Conservation (phyloP, 1,140 invertebrate species). For the Caenorhabditis brenneri region DNA sequence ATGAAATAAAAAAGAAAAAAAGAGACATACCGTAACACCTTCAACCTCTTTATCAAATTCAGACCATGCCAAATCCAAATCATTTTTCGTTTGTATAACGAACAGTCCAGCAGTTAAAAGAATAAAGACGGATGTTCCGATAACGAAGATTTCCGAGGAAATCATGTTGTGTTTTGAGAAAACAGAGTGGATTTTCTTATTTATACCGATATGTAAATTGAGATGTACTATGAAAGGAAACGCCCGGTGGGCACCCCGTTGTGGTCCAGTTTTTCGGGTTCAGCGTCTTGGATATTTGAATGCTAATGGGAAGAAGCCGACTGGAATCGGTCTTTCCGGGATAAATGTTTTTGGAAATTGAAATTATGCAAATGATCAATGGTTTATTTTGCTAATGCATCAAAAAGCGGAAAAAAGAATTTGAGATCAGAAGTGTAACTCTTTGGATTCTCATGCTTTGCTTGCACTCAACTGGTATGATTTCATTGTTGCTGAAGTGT, state of each 20-base stretch:
- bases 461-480: not conserved
- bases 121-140: not conserved
- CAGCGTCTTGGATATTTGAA: too few relatives aligned
- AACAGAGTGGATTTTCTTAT: not conserved
- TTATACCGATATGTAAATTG: not conserved
- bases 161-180: not conserved
- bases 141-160: not conserved
- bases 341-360: too few relatives aligned
- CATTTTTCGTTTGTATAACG: not conserved
- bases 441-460: too few relatives aligned
- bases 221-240: too few relatives aligned
- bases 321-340: too few relatives aligned
- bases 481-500: not conserved
- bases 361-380: too few relatives aligned
- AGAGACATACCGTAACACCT: not conserved
- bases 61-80: not conserved
- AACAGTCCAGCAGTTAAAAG: not conserved
- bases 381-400: too few relatives aligned
- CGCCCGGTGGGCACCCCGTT: too few relatives aligned
- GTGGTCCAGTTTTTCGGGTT: too few relatives aligned
- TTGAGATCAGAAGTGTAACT: too few relatives aligned
- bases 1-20: not conserved
- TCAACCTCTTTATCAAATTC: constrained; percentile 6
- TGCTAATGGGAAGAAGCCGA: too few relatives aligned
- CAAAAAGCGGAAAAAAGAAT: too few relatives aligned